Percentiles rank a stretch among this genome's conserved stretches.
Evolutionary conservation across 2,797 vertebrate genomes (phyloP).

Genomic region (Rhinichthys osculus): DNA sequence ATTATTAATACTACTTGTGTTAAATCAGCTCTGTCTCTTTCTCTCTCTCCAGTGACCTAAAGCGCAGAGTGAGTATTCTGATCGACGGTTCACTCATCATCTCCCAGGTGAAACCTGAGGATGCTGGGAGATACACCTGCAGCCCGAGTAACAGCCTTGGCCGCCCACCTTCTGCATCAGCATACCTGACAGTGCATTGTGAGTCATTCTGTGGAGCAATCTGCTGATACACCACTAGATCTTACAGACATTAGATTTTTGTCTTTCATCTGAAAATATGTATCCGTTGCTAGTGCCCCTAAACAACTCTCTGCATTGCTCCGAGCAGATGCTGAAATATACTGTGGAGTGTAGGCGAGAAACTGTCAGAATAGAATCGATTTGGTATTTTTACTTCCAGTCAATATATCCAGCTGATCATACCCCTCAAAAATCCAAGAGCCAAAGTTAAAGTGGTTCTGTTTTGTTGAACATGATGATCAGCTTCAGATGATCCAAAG

Average conservation of each 20-base stretch:
- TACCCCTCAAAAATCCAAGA: background rate
- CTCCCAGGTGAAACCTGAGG: conserved; percentile 94
- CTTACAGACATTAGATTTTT: background rate
- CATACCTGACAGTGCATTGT: conserved; percentile 96
- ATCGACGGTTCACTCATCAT: conserved; percentile 97
- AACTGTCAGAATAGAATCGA: background rate
- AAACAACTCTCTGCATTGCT: background rate
- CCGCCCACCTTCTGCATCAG: conserved; percentile 91
- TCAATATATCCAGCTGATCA: conserved; percentile 2
- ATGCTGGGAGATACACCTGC: conserved; percentile 96
- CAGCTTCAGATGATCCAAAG: background rate
- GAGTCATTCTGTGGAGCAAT: conserved; percentile 71
- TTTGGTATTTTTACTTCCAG: background rate
- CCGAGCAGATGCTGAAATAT: conserved; percentile 4
- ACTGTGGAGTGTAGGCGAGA: background rate
- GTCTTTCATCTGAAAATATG: background rate
- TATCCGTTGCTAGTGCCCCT: background rate
- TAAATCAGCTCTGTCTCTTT: conserved; percentile 26
- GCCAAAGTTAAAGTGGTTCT: background rate
- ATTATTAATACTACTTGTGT: background rate
- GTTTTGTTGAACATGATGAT: background rate
- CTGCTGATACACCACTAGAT: background rate
- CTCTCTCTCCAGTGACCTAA: conserved; percentile 85
- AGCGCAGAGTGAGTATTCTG: conserved; percentile 95
- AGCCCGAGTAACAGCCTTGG: conserved; percentile 99